Base-by-base conservation (phyloP, 2,888 invertebrate species). In the Pachycephus smyrnensis region DNA sequence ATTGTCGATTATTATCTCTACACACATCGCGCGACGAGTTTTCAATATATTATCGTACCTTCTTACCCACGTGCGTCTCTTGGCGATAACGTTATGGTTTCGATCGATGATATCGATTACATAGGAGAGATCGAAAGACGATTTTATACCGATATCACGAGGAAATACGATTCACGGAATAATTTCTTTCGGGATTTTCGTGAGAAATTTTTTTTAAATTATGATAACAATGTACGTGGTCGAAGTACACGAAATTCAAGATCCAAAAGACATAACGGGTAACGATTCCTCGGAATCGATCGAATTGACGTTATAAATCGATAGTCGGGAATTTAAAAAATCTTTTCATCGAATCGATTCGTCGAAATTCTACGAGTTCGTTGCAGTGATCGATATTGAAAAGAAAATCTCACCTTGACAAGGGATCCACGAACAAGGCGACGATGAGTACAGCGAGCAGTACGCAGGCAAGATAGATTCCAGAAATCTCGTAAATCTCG, bases 381-480 rank as follows among this genome's bases (percentile, higher is more conserved):
- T 40, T 15, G 40, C 40, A 6, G 2, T 1, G 1, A 23, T 55
- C 55, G 23, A 23, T 23, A 23, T 23, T 2, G 23, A 2, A 9
- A 23, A 33, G 4, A 75, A 69, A 40, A 85, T n/a, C 92, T 92
- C 92, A 97, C 95, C 97, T 96, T 84, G 97, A 96, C 4, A 98
- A 93, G 3, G 98, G 97, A 92, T 99, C 98, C 76, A 99, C 95
- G 82, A 98, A 95, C 68, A 98, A 90, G 4, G 96, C 96, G 77
- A 99, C 96, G 90, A 98, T 95, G 80, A 96, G 93, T 3, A 97
- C 96, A 3, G 98, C 98, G 12, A 96, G 93, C 75, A 97, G 90
- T 37, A 98, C 97, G 90, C 98, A 98, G 0, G 95, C 95, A 81
- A 98, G 93, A 90, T 98, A 98, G 86, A 98, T 97, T 85, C 96